These are phyloP conservation scores for Peromyscus leucopus DNA, from an alignment of 2,113 vertebrate species.

Conservation along the genomic window DNA sequence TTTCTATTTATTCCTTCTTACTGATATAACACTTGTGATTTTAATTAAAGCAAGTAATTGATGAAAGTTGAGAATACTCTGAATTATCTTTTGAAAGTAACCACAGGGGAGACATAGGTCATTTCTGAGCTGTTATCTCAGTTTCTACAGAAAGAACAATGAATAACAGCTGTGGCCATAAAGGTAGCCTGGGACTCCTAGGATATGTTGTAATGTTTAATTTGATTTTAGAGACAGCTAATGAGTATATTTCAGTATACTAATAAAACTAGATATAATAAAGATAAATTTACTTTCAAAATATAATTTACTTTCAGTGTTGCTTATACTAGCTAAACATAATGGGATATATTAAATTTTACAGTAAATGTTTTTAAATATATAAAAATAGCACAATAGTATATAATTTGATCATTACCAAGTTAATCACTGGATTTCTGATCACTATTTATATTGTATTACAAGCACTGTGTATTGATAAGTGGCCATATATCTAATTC, in stretches of 20 bases:
- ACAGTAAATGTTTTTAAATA: not conserved
- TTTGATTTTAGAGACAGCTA: not conserved
- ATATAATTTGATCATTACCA: not conserved
- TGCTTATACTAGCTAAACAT: not conserved
- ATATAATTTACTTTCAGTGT: not conserved
- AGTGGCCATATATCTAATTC: not conserved
- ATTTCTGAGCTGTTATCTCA: not conserved
- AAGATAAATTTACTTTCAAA: conserved; percentile 36
- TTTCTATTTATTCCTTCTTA: not conserved
- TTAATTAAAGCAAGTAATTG: conserved; percentile 47
- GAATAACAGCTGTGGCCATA: not conserved
- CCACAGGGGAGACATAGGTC: not conserved
- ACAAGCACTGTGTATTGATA: not conserved
- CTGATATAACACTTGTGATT: conserved; percentile 18
- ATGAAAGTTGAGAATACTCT: not conserved
- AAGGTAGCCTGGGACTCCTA: not conserved
- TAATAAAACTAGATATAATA: not conserved
- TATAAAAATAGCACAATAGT: not conserved
- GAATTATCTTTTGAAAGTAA: conserved; percentile 8
- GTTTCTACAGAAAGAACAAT: not conserved
- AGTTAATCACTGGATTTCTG: not conserved
- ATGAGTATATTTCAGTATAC: not conserved
- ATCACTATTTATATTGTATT: not conserved
- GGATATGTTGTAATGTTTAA: not conserved
- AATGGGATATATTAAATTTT: not conserved